A percentile compares a stretch with the other conserved stretches of the same genome.
These are phyloP conservation scores for Malurus elegans DNA, from an alignment of 2,113 vertebrate species.

Conservation along the genomic window DNA sequence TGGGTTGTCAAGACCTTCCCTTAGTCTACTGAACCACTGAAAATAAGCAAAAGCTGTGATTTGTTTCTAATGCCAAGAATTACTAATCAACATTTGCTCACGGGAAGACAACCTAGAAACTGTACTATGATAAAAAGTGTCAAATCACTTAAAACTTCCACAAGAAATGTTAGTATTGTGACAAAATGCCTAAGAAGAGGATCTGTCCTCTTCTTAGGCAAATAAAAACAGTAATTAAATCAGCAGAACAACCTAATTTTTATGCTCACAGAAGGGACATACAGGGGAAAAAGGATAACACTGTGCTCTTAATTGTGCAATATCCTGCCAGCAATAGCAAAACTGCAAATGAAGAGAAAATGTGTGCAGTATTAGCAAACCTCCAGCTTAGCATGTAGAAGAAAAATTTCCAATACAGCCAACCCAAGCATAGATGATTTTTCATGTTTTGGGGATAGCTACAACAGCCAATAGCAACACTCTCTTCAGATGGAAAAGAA, in stretches of 20 bases:
- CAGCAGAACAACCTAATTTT: not conserved
- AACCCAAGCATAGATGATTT: not conserved
- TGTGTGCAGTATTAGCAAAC: not conserved
- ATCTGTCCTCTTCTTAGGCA: not conserved
- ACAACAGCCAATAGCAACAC: not conserved
- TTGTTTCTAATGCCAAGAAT: not conserved
- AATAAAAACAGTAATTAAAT: not conserved
- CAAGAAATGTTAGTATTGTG: not conserved
- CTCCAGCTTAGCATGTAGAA: not conserved
- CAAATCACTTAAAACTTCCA: not conserved
- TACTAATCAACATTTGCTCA: not conserved
- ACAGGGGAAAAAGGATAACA: not conserved
- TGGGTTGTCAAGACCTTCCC: not conserved
- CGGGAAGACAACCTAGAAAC: not conserved
- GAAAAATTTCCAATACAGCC: not conserved
- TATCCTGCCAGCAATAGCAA: not conserved
- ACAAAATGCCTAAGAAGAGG: not conserved
- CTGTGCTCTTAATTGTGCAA: not conserved
- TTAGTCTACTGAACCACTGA: not conserved
- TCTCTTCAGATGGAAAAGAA: not conserved
- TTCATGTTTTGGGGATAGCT: not conserved
- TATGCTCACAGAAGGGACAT: not conserved
- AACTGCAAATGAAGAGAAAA: not conserved
- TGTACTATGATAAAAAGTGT: not conserved
- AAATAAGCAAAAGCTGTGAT: slow-evolving; percentile 44